These are phyloP conservation scores for Stenodema calcarata DNA, from an alignment of 2,888 invertebrate species.

Conservation along the genomic window DNA sequence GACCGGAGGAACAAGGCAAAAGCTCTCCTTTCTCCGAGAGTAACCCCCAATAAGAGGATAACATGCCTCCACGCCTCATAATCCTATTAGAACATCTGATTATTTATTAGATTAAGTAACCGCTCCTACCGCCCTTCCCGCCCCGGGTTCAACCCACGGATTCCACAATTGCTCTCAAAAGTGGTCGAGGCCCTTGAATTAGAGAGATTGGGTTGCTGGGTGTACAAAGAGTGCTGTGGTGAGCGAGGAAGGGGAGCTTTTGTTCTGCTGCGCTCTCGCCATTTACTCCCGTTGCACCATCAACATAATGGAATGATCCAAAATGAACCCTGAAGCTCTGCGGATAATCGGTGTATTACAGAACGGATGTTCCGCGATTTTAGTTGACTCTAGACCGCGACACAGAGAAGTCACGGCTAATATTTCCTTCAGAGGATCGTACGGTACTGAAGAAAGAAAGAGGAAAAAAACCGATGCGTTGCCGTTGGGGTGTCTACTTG, in stretches of 20 bases:
- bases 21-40: conserved; percentile 28
- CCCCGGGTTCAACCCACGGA: not conserved
- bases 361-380: too few species aligned
- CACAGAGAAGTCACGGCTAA: too few species aligned
- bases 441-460: too few species aligned
- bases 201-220: not conserved
- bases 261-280: not conserved
- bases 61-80: conserved; percentile 41
- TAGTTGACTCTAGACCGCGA: too few species aligned
- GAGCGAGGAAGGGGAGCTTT: not conserved
- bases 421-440: too few species aligned
- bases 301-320: not conserved
- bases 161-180: conserved; percentile 14
- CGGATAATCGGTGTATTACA: too few species aligned
- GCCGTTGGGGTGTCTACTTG: too few species aligned
- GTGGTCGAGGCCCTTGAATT: conserved; percentile 28
- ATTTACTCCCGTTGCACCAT: not conserved
- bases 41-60: conserved; percentile 37
- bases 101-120: conserved; percentile 46
- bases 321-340: not conserved
- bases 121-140: not conserved
- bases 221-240: not conserved
- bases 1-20: conserved; percentile 10
- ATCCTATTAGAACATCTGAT: conserved; percentile 47
- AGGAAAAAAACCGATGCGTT: too few species aligned